Percentiles rank a stretch among this genome's conserved stretches.
Evolutionary conservation across 2,888 invertebrate genomes (phyloP).

Genomic region (Trachelus iudaicus): DNA sequence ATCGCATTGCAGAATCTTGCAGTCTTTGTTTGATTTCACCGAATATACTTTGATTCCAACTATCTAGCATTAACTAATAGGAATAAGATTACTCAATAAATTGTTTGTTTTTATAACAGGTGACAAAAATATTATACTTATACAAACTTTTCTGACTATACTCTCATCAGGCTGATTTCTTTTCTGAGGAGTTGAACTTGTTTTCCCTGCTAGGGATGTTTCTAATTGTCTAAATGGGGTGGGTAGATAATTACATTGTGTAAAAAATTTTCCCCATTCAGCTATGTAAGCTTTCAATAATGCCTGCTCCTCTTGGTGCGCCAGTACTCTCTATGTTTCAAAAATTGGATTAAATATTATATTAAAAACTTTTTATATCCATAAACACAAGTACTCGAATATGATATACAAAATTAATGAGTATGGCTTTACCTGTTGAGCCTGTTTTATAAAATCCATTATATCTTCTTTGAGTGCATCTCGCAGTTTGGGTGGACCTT

Average conservation of each 20-base stretch:
- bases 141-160: constrained; percentile 80
- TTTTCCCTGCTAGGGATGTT: constrained; percentile 82
- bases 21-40: constrained; percentile 92
- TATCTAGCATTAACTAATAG: constrained; percentile 92
- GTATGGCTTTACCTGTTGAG: constrained; percentile 75
- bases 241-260: constrained; percentile 96
- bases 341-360: constrained; percentile 6
- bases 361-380: neutral
- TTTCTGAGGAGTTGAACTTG: constrained; percentile 57
- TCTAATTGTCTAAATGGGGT: constrained; percentile 95
- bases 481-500: constrained; percentile 88
- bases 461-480: constrained; percentile 93
- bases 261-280: constrained; percentile 98
- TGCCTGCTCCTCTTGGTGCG: constrained; percentile 94
- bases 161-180: constrained; percentile 79
- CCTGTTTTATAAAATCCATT: constrained; percentile 92
- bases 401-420: neutral
- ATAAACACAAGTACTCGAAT: neutral
- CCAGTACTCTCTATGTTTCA: constrained; percentile 75
- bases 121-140: neutral
- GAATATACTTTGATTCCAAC: constrained; percentile 98
- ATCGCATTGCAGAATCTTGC: constrained; percentile 96
- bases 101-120: neutral
- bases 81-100: neutral
- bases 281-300: constrained; percentile 95